Evolutionary conservation across 2,888 invertebrate genomes (phyloP).

Genomic region (Neelides folsomi): DNA sequence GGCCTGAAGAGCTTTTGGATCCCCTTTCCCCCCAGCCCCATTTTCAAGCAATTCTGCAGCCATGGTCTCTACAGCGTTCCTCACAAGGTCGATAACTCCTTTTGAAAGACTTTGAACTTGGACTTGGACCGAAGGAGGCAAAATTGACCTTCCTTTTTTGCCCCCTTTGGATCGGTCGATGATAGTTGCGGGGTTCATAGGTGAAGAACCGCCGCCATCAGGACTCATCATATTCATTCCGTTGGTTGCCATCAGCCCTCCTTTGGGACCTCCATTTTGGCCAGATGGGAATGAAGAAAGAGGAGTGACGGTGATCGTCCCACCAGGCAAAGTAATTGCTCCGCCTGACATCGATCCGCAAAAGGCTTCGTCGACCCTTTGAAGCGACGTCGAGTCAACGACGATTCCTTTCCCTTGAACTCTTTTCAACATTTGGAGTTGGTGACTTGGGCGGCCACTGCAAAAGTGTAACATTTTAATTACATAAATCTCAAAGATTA

Average conservation of each 20-base stretch:
- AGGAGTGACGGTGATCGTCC: slow-evolving; percentile 32
- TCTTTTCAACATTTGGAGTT: too few species aligned
- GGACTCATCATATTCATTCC: not conserved
- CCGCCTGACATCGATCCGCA: slow-evolving; percentile 11
- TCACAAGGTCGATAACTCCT: slow-evolving; percentile 24
- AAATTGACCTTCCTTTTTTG: not conserved
- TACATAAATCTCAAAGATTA: too few species aligned
- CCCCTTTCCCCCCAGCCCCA: slow-evolving; percentile 11
- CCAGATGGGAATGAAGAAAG: slow-evolving; percentile 7
- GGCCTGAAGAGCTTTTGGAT: slow-evolving; percentile 36
- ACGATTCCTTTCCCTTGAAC: slow-evolving; percentile 6
- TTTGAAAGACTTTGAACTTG: slow-evolving; percentile 25
- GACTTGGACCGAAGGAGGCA: slow-evolving; percentile 21
- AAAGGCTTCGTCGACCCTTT: slow-evolving; percentile 8
- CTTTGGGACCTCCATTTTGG: too few species aligned
- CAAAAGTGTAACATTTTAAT: too few species aligned
- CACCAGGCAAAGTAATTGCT: slow-evolving; percentile 32
- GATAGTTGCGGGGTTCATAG: slow-evolving; percentile 11
- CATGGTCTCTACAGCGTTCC: slow-evolving; percentile 27
- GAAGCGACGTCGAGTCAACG: slow-evolving; percentile 23
- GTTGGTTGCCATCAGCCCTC: too few species aligned
- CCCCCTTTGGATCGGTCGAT: slow-evolving; percentile 2
- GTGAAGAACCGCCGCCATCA: not conserved
- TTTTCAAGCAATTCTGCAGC: slow-evolving; percentile 27
- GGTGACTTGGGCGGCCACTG: too few species aligned